These are phyloP conservation scores for Hippasteria phrygiana DNA, from an alignment of 53 echinoderm and acorn worm species.

Conservation along the genomic window DNA sequence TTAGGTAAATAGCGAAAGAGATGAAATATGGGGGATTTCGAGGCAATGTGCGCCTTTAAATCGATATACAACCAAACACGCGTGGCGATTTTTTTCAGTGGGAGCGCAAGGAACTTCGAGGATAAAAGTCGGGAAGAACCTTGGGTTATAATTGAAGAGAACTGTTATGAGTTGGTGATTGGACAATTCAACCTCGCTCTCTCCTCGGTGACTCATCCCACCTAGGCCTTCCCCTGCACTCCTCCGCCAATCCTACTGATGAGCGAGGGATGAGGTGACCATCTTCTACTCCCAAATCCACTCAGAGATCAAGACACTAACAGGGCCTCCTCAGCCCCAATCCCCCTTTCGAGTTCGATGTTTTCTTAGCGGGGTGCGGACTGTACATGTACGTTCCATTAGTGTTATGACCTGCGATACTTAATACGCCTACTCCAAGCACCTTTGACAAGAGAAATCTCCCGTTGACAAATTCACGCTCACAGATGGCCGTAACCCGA, in stretches of 20 bases:
- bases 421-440: constrained; percentile 40
- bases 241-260: neutral
- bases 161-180: neutral
- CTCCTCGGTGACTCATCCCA: neutral
- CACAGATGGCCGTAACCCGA: constrained; percentile 55
- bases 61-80: no score
- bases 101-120: no score
- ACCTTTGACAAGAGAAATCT: constrained; percentile 34
- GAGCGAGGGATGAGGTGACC: constrained; percentile 13
- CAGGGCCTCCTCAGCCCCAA: neutral
- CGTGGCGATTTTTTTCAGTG: no score
- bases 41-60: no score
- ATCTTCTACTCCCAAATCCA: constrained; percentile 10
- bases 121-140: no score
- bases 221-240: neutral
- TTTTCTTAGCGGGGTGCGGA: constrained; percentile 30
- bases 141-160: neutral
- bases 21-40: no score
- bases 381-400: constrained; percentile 14
- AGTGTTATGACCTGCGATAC: constrained; percentile 48
- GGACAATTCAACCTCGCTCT: neutral
- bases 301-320: neutral
- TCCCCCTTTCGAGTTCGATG: neutral
- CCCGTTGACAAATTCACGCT: constrained; percentile 33
- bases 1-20: no score